These are phyloP conservation scores for Calameuta idolon DNA, from an alignment of 2,888 invertebrate species.

Conservation along the genomic window DNA sequence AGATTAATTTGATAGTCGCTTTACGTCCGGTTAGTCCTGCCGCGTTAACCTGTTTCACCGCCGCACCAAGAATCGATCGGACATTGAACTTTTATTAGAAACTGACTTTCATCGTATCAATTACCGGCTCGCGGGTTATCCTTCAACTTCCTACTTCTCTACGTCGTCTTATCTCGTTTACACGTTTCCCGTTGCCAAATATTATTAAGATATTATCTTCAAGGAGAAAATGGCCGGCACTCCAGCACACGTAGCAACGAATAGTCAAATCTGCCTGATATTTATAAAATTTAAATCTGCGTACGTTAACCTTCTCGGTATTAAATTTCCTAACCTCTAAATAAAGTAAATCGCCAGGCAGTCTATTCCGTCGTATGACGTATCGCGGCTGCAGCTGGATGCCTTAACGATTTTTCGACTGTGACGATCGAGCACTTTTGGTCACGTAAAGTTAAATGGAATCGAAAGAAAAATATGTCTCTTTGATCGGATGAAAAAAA, in stretches of 20 bases:
- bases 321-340: not conserved
- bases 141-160: not conserved
- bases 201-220: not conserved
- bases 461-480: too few species aligned
- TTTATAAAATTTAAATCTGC: not conserved
- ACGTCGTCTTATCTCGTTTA: not conserved
- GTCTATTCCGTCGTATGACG: not conserved
- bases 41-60: not conserved
- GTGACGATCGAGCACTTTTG: not conserved
- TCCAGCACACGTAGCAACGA: not conserved
- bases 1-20: not conserved
- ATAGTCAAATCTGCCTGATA: not conserved
- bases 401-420: not conserved
- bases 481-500: too few species aligned
- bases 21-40: not conserved
- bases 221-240: not conserved
- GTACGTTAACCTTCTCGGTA: too few species aligned
- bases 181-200: not conserved
- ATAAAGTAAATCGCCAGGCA: not conserved
- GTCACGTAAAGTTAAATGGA: too few species aligned
- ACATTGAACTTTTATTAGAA: not conserved
- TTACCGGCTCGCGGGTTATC: not conserved
- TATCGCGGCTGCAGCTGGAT: not conserved
- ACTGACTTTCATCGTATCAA: not conserved
- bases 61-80: not conserved